These are phyloP conservation scores for Acrocephalus scirpaceus DNA, from an alignment of 2,797 vertebrate species.

Conservation along the genomic window DNA sequence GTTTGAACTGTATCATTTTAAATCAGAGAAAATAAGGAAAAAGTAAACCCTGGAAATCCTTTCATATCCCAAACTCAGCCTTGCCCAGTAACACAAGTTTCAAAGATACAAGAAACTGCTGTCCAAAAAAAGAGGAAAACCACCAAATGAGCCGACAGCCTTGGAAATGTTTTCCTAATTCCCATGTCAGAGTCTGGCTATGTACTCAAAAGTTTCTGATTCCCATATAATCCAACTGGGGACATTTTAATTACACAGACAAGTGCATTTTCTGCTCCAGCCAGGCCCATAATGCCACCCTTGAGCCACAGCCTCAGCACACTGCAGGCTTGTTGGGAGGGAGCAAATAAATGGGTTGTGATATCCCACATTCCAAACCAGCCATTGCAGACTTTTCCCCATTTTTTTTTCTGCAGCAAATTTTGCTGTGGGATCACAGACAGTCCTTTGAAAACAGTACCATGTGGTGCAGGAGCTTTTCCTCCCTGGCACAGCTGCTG, in stretches of 20 bases:
- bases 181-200: background rate
- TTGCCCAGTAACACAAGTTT: background rate
- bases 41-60: background rate
- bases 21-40: background rate
- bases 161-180: background rate
- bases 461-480: background rate
- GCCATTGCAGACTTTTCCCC: background rate
- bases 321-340: background rate
- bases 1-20: background rate
- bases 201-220: background rate
- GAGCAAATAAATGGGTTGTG: background rate
- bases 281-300: background rate
- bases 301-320: background rate
- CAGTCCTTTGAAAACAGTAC: background rate
- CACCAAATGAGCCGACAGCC: background rate
- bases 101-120: background rate
- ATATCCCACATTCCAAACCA: background rate
- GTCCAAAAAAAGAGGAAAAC: background rate
- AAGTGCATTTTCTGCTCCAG: background rate
- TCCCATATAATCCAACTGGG: background rate
- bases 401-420: background rate
- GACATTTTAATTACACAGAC: background rate
- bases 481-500: background rate
- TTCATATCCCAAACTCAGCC: background rate
- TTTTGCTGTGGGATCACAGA: background rate